Percentiles rank a stretch among this genome's conserved stretches.
These are phyloP conservation scores for Morpho helenor DNA, from an alignment of 2,888 invertebrate genomes.

Conservation along the genomic window DNA sequence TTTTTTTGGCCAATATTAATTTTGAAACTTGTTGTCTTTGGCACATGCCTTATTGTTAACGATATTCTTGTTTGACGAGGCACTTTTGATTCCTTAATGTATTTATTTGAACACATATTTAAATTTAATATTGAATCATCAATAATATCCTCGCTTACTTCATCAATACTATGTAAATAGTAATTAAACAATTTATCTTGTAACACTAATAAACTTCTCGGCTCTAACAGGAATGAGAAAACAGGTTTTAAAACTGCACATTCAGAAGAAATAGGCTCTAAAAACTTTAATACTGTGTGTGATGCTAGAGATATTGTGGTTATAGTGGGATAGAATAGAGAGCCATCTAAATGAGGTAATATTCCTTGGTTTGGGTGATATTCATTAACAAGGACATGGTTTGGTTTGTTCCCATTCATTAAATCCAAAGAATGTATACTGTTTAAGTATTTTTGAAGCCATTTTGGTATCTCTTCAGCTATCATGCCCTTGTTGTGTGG, in stretches of 20 bases:
- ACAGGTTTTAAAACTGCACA: slow-evolving; percentile 51
- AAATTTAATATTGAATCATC: slow-evolving; percentile 82
- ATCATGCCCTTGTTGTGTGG: slow-evolving; percentile 91
- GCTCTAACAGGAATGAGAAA: slow-evolving; percentile 91
- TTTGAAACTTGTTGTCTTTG: slow-evolving; percentile 89
- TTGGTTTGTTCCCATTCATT: slow-evolving; percentile 87
- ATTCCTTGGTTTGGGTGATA: slow-evolving; percentile 96
- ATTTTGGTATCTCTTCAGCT: slow-evolving; percentile 91
- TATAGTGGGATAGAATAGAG: slow-evolving; percentile 94
- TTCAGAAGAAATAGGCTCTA: slow-evolving; percentile 67
- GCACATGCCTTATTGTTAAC: slow-evolving; percentile 95
- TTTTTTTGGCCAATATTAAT: slow-evolving; percentile 78
- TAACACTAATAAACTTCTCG: slow-evolving; percentile 92
- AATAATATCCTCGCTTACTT: slow-evolving; percentile 82
- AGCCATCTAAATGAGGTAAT: slow-evolving; percentile 98
- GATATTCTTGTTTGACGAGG: slow-evolving; percentile 88
- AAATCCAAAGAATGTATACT: slow-evolving; percentile 83
- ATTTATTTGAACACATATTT: slow-evolving; percentile 77
- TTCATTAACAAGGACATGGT: slow-evolving; percentile 97
- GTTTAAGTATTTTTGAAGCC: slow-evolving; percentile 87
- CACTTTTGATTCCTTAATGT: slow-evolving; percentile 77
- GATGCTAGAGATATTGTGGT: slow-evolving; percentile 96
- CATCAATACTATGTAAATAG: slow-evolving; percentile 93
- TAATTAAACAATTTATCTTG: slow-evolving; percentile 89
- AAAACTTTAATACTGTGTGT: slow-evolving; percentile 93